Base-by-base conservation (phyloP, 2,113 vertebrate genomes). In the Dipodomys spectabilis region DNA sequence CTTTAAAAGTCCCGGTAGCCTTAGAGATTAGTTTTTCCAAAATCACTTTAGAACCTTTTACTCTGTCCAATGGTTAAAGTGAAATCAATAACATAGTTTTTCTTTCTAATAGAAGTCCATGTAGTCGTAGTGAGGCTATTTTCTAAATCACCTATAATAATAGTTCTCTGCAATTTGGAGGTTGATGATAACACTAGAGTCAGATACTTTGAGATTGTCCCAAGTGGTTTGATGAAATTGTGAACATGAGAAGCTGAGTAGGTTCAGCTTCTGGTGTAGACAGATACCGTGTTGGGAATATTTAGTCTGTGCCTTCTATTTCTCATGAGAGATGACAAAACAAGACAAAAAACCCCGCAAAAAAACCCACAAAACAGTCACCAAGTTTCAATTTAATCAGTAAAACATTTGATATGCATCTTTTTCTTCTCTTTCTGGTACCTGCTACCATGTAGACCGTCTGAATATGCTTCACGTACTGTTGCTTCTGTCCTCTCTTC, bases 241-340 rank as follows among this genome's bases (percentile, higher is more conserved):
- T n/a, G 57, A 45, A 65, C 62, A 16, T 12, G 25, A 57, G 65
- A 32, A 35, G 62, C 6, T 1, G 15, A 75, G 68, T 12, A 12
- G 4, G 23, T 16, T 11, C 22, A 13, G 49, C 23, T 27, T 12
- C 45, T 74, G 49, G 20, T 45, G 16, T 57, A 60, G 49, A 7
- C 3, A 35, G 20, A 18, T 11, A 0, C 2, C 0, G 1, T 2
- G 0, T 23, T 69, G 44, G 45, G 35, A 13, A 18, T 6, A 13
- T 3, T 1, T 20, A 5, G 27, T 32, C 4, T 23, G 11, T 13
- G 28, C 28, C 9, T 18, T 57, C 6, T n/a, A 0, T 23, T 27
- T 22, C 82, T 35, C 8, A 22, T 15, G 73, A 77, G 78, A 49
- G 57, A 23, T 64, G 25, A 28, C 27, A n/a, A 74, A 28, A 35